These are phyloP conservation scores for Nestor notabilis DNA, from an alignment of 2,113 vertebrate genomes.

Conservation along the genomic window DNA sequence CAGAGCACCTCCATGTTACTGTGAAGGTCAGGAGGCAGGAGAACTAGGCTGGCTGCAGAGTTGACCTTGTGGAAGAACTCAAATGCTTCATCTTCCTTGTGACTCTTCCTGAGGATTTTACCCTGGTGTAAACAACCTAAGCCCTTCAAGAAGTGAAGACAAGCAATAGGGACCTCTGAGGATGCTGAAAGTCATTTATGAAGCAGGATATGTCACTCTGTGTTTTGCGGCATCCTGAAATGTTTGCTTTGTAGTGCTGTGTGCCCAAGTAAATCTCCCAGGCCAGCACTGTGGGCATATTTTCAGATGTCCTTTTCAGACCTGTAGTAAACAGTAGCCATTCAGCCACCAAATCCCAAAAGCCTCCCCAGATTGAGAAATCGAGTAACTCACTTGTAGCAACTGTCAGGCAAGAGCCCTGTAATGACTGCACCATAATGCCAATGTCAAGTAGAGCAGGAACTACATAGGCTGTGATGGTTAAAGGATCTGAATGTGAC, in stretches of 20 bases:
- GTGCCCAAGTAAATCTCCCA: background rate
- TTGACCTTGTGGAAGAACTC: background rate
- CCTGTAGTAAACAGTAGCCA: background rate
- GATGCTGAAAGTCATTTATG: background rate
- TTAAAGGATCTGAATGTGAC: background rate
- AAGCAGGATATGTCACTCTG: conserved; percentile 10
- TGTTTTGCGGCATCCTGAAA: background rate
- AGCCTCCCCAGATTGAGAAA: background rate
- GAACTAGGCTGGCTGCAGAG: background rate
- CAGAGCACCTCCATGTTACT: no score
- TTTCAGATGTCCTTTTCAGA: background rate
- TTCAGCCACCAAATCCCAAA: background rate
- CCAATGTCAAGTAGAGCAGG: background rate
- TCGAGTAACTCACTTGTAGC: background rate
- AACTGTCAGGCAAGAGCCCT: background rate
- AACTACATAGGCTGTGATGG: background rate
- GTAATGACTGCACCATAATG: background rate
- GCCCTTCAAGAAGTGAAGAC: background rate
- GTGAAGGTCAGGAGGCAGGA: background rate
- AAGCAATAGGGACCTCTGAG: background rate
- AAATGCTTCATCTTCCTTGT: background rate
- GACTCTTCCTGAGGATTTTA: background rate
- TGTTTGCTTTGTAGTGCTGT: background rate
- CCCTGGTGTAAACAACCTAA: background rate
- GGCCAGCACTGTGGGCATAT: background rate